Conservation (phyloP, 2,888 invertebrate genomes). For the Macrophya alboannulata region DNA sequence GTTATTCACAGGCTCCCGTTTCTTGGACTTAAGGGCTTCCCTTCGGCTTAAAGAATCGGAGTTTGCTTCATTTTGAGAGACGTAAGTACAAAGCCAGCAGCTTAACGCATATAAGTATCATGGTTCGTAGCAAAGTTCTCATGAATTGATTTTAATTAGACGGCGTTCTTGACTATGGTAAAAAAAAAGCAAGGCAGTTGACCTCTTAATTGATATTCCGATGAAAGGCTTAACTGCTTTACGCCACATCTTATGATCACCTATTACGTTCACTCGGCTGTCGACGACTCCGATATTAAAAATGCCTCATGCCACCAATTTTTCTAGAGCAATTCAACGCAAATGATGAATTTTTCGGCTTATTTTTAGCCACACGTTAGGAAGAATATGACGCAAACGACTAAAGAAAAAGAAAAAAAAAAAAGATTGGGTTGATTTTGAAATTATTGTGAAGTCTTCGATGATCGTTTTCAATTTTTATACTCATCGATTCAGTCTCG, state of each 20-base stretch:
- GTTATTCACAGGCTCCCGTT: no score
- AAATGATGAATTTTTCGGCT: not conserved
- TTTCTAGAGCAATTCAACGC: not conserved
- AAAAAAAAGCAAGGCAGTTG: not conserved
- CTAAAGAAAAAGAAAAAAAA: not conserved
- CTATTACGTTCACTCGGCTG: not conserved
- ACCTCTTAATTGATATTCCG: constrained; percentile 23
- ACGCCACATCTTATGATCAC: not conserved
- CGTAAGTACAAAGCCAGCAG: not conserved
- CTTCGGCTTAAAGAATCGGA: not conserved
- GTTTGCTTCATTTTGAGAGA: not conserved
- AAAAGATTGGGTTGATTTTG: not conserved
- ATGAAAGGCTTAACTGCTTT: not conserved
- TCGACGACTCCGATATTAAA: not conserved
- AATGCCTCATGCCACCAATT: not conserved
- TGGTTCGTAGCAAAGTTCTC: not conserved
- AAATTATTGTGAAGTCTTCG: not conserved
- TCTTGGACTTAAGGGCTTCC: not conserved
- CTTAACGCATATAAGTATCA: not conserved
- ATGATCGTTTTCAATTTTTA: not conserved
- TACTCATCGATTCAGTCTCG: not conserved
- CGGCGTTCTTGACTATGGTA: not conserved
- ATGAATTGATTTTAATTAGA: constrained; percentile 21
- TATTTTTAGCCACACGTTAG: not conserved
- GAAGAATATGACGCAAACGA: not conserved